Conservation (phyloP, 2,113 vertebrate genomes). For the Merops nubicus region DNA sequence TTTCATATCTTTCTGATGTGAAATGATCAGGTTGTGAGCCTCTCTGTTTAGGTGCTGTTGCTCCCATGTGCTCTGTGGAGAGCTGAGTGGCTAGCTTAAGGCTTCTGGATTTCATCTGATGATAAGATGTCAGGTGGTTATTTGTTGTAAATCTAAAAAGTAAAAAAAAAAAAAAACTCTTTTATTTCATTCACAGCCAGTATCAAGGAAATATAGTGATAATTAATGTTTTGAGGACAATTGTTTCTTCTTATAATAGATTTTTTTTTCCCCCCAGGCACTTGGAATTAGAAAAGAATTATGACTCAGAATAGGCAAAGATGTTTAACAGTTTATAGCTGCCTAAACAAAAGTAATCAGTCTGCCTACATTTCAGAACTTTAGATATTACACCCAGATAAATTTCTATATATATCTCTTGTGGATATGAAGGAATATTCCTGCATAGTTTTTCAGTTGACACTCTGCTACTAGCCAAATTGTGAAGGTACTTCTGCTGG, state of each 20-base stretch:
- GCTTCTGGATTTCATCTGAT: neutral
- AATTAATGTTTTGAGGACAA: neutral
- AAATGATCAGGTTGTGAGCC: neutral
- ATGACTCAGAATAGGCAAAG: neutral
- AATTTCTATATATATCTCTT: neutral
- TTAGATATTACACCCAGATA: neutral
- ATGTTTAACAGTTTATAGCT: neutral
- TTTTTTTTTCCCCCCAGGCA: no score
- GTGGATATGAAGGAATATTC: neutral
- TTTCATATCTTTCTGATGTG: neutral
- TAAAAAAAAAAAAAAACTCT: neutral
- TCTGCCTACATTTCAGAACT: neutral
- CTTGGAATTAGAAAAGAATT: neutral
- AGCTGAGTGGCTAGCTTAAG: neutral
- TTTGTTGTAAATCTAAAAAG: neutral
- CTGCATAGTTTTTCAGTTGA: neutral
- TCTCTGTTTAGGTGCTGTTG: neutral
- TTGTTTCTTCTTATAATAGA: neutral
- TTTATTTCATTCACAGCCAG: neutral
- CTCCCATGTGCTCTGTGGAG: neutral
- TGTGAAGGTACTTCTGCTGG: neutral
- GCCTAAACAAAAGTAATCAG: neutral
- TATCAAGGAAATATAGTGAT: neutral
- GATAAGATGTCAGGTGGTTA: neutral
- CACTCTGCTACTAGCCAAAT: neutral